Percentiles rank a stretch among this genome's conserved stretches.
Evolutionary conservation across 2,113 vertebrate genomes (phyloP).

Genomic region (Lamprotornis superbus): DNA sequence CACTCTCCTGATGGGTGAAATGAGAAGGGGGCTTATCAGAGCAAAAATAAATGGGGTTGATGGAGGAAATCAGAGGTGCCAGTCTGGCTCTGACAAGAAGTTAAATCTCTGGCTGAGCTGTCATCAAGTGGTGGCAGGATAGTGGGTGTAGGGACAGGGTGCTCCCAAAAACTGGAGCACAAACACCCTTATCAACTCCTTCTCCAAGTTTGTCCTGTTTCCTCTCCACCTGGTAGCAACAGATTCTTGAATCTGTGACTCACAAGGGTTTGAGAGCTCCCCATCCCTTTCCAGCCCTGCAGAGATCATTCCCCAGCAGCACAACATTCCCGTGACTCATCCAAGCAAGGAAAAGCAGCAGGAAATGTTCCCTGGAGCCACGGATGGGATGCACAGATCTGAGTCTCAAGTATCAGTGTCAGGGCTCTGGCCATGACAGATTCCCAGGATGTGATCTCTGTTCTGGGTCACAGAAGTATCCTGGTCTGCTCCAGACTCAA

Average conservation of each 20-base stretch:
- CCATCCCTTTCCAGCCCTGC: neutral
- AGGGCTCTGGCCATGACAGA: neutral
- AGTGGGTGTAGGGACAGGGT: neutral
- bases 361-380: accelerated
- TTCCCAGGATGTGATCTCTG: neutral
- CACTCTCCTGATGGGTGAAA: neutral
- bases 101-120: neutral
- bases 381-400: neutral
- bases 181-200: neutral
- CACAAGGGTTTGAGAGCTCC: neutral
- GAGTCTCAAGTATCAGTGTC: neutral
- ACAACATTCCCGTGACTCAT: neutral
- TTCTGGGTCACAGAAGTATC: neutral
- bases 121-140: neutral
- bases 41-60: neutral
- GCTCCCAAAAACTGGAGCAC: neutral
- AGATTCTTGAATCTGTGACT: neutral
- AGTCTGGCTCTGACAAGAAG: neutral
- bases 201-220: neutral
- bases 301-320: neutral
- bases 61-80: neutral
- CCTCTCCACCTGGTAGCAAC: neutral
- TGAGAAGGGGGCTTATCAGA: neutral
- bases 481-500: neutral
- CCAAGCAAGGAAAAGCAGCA: neutral